Evolutionary conservation across 2,113 vertebrate genomes (phyloP).

Genomic region (Crotalus horridus): DNA sequence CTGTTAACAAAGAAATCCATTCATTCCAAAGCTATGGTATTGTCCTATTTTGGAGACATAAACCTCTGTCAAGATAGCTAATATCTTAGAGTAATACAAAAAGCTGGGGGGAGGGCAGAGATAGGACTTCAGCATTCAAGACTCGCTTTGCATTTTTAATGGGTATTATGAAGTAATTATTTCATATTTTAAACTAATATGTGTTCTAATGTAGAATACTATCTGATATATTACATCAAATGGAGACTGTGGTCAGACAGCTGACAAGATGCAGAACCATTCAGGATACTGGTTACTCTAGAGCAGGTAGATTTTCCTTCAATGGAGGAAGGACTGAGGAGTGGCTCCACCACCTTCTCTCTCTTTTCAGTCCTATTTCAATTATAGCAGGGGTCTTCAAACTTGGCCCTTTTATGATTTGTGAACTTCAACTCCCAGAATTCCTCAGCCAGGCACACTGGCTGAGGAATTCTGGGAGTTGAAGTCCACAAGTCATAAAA

Average conservation of each 20-base stretch:
- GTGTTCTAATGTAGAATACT: not conserved
- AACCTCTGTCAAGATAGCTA: not conserved
- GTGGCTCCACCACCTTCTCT: not conserved
- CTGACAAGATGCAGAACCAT: not conserved
- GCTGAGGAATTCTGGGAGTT: too few relatives aligned
- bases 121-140: not conserved
- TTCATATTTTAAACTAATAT: not conserved
- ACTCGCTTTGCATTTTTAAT: conserved; percentile 3
- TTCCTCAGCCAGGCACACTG: too few relatives aligned
- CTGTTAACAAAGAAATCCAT: not conserved
- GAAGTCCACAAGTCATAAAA: too few relatives aligned
- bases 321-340: not conserved
- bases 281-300: not conserved
- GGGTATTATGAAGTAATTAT: not conserved
- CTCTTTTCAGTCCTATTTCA: not conserved
- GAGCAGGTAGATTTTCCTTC: not conserved
- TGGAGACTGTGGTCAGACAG: not conserved
- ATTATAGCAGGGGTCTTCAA: not conserved
- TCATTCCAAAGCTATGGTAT: not conserved
- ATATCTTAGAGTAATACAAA: not conserved
- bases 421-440: too few relatives aligned
- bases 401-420: too few relatives aligned
- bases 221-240: not conserved
- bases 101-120: not conserved
- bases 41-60: not conserved